Base-by-base conservation (phyloP, 2,888 invertebrate species). In the Volucella bombylans region DNA sequence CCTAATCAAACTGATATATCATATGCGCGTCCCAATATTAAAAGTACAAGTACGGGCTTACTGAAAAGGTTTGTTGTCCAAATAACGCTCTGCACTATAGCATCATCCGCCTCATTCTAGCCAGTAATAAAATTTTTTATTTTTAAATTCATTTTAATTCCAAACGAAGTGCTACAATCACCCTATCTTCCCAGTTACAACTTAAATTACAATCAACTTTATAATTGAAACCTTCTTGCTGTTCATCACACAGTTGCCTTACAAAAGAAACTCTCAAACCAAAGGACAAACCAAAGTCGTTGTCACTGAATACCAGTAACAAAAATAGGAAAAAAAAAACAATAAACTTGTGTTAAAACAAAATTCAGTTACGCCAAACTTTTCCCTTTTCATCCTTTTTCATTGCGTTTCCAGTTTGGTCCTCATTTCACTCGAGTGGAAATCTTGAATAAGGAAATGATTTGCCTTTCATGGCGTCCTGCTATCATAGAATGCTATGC, bases 361-460 rank as follows among this genome's bases (percentile, higher is more conserved):
- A 85, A 85, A 85, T 68, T 81, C 81, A 85, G 76, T 80, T 76
- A 76, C 71, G 80, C 61, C 62, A 71, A 85, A 85, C 59, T 80
- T 85, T 81, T 74, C 71, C 41, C 49, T 71, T 59, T 31, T 31
- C 57, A 59, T 38, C 3, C 57, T 68, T 38, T 41, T 11, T 15
- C 2, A 41, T 15, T 45, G 49, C 12, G 6, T 45, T 9, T 39
- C 18, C 23, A 9, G 38, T 41, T 67, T 77, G 49, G 67, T 72
- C 72, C 81, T 81, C 73, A 80, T 80, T 59, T 81, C 52, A 62
- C 52, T 85, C 81, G 59, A 64, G 81, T 81, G 85, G 85, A 85
- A 85, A 81, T 85, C 85, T 85, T 85, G 76, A 85, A 81, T 85
- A 80, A 85, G 85, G 67, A 85, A 85, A 85, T 85, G 81, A 85